Evolutionary conservation across 2,888 invertebrate species (phyloP).

Genomic region (Eupithecia vulgata): DNA sequence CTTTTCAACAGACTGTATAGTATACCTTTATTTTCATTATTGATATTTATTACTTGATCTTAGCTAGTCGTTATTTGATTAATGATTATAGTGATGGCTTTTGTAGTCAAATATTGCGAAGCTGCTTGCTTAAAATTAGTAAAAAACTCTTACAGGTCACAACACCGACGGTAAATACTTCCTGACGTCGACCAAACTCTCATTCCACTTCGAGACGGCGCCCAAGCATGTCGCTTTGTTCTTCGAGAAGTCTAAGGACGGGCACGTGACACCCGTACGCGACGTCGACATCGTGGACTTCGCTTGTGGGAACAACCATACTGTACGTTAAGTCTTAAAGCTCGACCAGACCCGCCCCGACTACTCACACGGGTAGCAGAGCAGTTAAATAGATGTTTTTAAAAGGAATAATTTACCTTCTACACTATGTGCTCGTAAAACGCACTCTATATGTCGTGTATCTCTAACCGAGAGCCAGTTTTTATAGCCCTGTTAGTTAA

Average conservation of each 20-base stretch:
- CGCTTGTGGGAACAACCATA: slow-evolving; percentile 95
- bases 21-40: no score
- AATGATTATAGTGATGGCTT: not conserved
- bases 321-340: slow-evolving; percentile 81
- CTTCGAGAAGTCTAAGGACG: slow-evolving; percentile 94
- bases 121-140: not conserved
- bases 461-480: no score
- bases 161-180: slow-evolving; percentile 98
- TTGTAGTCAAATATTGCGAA: not conserved
- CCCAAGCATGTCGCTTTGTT: slow-evolving; percentile 94
- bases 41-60: no score
- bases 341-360: no score
- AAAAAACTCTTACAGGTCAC: slow-evolving; percentile 84
- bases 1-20: no score
- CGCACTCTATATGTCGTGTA: no score
- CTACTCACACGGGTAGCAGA: no score
- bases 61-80: not conserved
- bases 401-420: no score
- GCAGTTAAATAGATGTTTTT: no score
- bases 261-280: slow-evolving; percentile 91
- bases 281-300: slow-evolving; percentile 95
- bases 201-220: slow-evolving; percentile 92
- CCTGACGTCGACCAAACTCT: slow-evolving; percentile 93
- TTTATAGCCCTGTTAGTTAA: no score
- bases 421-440: no score